phyloP scores from a whole-genome alignment of 2,113 vertebrate genomes.

The Mystacornis crossleyi region DNA sequence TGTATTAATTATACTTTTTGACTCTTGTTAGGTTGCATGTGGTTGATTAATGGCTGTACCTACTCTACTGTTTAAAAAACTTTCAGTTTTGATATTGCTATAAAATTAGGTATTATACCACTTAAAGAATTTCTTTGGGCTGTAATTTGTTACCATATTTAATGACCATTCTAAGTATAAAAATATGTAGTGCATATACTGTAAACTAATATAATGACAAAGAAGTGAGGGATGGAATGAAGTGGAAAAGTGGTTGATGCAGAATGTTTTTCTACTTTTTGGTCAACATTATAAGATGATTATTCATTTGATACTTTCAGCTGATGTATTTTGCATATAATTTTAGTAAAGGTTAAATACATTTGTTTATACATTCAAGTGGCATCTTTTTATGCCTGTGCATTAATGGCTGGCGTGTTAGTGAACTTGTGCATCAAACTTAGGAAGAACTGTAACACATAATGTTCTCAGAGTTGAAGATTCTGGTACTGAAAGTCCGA shows the following conservation, averaged over 20 bases:
- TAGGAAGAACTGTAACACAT: background rate
- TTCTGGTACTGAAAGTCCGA: background rate
- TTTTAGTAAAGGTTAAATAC: background rate
- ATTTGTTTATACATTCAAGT: background rate
- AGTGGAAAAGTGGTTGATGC: background rate
- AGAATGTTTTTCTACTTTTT: background rate
- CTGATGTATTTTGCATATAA: background rate
- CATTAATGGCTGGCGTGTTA: rapidly evolving
- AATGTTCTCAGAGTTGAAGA: background rate
- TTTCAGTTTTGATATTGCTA: background rate
- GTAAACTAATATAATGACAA: background rate
- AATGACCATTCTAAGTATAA: background rate
- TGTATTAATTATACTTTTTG: background rate
- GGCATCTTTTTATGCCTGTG: background rate
- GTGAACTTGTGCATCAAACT: background rate
- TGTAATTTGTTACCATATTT: background rate
- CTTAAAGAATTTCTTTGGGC: background rate
- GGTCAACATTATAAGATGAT: background rate
- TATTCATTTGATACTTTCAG: background rate
- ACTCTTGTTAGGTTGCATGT: background rate
- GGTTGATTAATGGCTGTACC: background rate
- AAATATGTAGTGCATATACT: background rate
- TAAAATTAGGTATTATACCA: background rate
- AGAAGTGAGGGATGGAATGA: background rate
- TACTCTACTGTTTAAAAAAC: background rate